These are phyloP conservation scores for Heliocidaris erythrogramma DNA, from an alignment of 35 echinoderm and acorn worm genomes.

Conservation along the genomic window DNA sequence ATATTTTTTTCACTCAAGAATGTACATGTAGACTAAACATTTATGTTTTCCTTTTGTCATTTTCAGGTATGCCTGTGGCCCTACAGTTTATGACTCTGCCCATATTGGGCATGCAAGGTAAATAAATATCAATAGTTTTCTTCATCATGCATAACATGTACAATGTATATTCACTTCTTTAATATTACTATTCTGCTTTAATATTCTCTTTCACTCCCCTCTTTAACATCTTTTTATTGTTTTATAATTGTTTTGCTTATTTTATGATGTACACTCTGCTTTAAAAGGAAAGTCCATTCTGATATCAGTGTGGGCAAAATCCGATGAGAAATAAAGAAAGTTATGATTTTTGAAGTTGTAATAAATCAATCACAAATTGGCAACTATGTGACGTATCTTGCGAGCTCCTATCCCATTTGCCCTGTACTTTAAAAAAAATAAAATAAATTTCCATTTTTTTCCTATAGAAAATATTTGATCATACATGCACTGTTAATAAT, in stretches of 20 bases:
- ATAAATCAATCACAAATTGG: no score
- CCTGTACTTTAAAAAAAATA: no score
- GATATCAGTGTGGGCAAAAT: no score
- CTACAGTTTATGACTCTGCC: slow-evolving; percentile 93
- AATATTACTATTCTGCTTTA: background rate
- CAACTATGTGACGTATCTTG: no score
- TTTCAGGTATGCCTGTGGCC: slow-evolving; percentile 92
- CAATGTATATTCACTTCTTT: background rate
- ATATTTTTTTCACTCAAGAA: background rate
- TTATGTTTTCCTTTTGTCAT: slow-evolving; percentile 31
- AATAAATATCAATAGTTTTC: background rate
- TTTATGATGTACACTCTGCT: background rate
- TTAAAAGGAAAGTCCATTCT: no score
- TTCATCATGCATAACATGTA: background rate
- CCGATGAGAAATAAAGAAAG: no score
- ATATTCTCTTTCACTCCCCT: background rate
- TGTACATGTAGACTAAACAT: no score
- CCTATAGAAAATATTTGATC: no score
- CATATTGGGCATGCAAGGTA: slow-evolving; percentile 99
- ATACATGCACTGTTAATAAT: no score
- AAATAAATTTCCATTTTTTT: no score
- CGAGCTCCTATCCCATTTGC: no score
- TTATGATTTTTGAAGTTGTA: no score
- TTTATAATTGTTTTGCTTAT: background rate
- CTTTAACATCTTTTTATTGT: background rate